A percentile compares a stretch with the other conserved stretches of the same genome.
These are phyloP conservation scores for Ramphastos sulfuratus DNA, from an alignment of 2,113 vertebrate species.

Conservation along the genomic window DNA sequence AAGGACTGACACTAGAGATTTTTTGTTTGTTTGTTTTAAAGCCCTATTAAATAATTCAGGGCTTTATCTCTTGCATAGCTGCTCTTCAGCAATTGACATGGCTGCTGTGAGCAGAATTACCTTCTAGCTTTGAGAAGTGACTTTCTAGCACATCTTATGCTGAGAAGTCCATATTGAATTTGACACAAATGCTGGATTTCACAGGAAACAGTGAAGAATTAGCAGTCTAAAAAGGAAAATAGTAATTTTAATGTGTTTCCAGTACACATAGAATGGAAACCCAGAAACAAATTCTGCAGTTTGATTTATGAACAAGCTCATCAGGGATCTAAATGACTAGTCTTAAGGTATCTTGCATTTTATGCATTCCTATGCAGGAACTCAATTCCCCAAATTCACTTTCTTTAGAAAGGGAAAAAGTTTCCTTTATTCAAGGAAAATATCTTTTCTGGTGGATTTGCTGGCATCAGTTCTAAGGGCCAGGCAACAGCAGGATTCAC, in stretches of 20 bases:
- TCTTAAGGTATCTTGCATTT: background rate
- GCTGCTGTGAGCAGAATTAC: background rate
- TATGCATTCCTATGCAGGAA: background rate
- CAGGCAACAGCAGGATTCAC: background rate
- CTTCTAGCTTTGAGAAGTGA: background rate
- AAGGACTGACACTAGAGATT: background rate
- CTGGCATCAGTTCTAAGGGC: background rate
- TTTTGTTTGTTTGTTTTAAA: too few species aligned
- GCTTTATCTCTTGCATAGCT: background rate
- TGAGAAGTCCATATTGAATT: background rate
- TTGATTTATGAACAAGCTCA: background rate
- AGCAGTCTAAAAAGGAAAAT: background rate
- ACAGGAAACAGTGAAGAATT: background rate
- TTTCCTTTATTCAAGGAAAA: background rate
- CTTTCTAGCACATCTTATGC: background rate
- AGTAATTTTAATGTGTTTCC: background rate
- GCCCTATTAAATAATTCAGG: constrained; percentile 20
- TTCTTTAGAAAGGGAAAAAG: background rate
- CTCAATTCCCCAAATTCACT: background rate
- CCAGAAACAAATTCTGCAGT: background rate
- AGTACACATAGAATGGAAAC: background rate
- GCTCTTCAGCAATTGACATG: background rate
- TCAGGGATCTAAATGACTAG: background rate
- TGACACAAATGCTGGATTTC: background rate
- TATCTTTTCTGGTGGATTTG: background rate